Base-by-base conservation (phyloP, 2,888 invertebrate species). In the Caprella mutica region DNA sequence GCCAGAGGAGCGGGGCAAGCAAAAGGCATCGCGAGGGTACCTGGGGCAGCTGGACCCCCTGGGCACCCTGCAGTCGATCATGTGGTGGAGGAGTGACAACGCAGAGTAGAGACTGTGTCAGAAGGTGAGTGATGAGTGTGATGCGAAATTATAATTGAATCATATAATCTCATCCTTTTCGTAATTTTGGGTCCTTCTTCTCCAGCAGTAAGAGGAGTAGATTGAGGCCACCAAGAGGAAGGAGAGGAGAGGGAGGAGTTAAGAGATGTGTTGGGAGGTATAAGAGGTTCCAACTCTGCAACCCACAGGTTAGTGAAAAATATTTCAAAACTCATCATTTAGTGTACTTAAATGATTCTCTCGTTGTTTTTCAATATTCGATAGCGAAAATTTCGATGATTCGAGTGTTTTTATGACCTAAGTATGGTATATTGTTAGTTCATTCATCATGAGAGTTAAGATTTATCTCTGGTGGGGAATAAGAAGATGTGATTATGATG, bases 201-300 rank as follows among this genome's bases (percentile, higher is more conserved):
- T 35, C 35, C 12, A 9, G 9, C 35, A 9, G 35, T 12, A 14
- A 35, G 35, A 9, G 19, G 6, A 21, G 14, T 3, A 21, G 27
- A 30, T 23, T 33, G 35, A 14, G n/a, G 51, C n/a, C n/a, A 29
- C 5, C 33, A 33, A 9, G 5, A 21, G n/a, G n/a, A 33, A 17
- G 27, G 26, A 1, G 42, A 27, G 9, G 29, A 24, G 12, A 30
- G 8, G 35, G 24, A 44, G 2, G 17, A 19, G 54, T 52, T 39
- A 58, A 55, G 17, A 44, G 57, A 17, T 88, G 87, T 71, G 80
- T 82, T 40, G 87, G 88, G 21, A 77, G 84, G 19, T 81, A 81
- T 68, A 81, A 83, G 69, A 77, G 86, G 56, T 86, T 83, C 73
- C 86, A 86, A 69, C 80, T 86, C 69, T 88, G 88, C 72, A 87